These are phyloP conservation scores for Apus apus DNA, from an alignment of 2,113 vertebrate species.

Conservation along the genomic window DNA sequence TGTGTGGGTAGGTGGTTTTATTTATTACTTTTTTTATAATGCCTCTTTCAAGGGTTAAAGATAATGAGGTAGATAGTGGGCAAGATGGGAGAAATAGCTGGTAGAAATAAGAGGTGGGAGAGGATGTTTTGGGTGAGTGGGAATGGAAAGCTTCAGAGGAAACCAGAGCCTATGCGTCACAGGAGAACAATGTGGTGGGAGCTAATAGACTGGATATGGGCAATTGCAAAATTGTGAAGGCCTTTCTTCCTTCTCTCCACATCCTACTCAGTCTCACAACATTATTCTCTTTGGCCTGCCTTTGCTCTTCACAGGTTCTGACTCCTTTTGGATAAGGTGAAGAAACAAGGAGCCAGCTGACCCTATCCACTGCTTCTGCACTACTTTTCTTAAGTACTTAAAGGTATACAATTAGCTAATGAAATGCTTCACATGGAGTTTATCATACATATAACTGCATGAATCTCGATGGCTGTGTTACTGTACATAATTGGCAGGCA, in stretches of 20 bases:
- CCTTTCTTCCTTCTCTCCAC: background rate
- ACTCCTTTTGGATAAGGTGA: background rate
- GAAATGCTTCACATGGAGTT: background rate
- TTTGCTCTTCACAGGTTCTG: background rate
- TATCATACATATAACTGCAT: background rate
- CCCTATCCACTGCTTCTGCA: background rate
- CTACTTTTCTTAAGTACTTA: background rate
- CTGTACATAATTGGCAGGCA: background rate
- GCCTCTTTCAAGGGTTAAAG: background rate
- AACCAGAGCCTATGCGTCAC: accelerated
- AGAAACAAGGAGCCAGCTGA: background rate
- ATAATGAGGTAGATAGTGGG: background rate
- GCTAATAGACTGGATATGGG: no score
- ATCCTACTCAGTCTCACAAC: accelerated
- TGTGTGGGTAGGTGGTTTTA: background rate
- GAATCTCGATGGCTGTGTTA: background rate
- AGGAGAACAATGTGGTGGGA: background rate
- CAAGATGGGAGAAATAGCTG: background rate
- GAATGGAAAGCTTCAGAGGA: background rate
- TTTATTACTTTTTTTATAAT: background rate
- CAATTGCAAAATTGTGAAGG: background rate
- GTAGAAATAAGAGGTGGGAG: background rate
- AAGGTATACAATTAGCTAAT: background rate
- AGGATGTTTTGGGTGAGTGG: background rate
- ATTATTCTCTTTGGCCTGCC: accelerated